Base-by-base conservation (phyloP, 2,888 invertebrate genomes). In the Caenorhabditis sulstoni region DNA sequence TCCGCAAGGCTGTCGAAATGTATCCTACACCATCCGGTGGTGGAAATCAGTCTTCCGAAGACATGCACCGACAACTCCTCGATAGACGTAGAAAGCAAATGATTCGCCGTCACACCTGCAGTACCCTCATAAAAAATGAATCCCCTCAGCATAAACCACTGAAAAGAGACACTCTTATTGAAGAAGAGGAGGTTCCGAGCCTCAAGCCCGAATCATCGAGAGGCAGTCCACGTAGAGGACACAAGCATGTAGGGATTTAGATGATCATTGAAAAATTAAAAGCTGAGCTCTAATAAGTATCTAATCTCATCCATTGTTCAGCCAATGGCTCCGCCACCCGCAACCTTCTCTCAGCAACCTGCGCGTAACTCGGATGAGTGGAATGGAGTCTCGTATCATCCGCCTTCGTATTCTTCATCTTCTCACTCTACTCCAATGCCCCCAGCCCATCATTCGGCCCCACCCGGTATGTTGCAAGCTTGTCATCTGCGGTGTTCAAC, bases 1-100 rank as follows among this genome's bases (percentile, higher is more conserved):
- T 89, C 5, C 87, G 89, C 18, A 86, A 86, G 57, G 89, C 87
- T 14, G 86, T 88, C 14, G 88, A 87, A 49, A 79, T 81, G 39
- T 85, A 84, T 65, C 79, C 82, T 18, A 76, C n/a, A 18, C 65
- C 73, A 2, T 68, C 81, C 1, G 57, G 53, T 11, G 67, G 71
- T 11, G 62, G 68, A 8, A 53, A 50, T 20, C 73, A 81, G 20
- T 81, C 83, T 0, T 82, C 86, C 9, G 84, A 85, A 11, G 83
- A 84, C 5, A 80, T 85, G 8, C 81, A 84, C 14, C 82, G 82
- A 7, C 59, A 81, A 14, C 68, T 86, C 9, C 77, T 82, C 1
- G 85, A 86, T 16, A 55, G 78, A 45, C 66, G 86, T n/a, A 64
- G 71, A 57, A 76, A 82, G 57, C 84, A 84, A 58, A 83, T 86